Base-by-base conservation (phyloP, 2,113 vertebrate species). In the Climacteris rufus region DNA sequence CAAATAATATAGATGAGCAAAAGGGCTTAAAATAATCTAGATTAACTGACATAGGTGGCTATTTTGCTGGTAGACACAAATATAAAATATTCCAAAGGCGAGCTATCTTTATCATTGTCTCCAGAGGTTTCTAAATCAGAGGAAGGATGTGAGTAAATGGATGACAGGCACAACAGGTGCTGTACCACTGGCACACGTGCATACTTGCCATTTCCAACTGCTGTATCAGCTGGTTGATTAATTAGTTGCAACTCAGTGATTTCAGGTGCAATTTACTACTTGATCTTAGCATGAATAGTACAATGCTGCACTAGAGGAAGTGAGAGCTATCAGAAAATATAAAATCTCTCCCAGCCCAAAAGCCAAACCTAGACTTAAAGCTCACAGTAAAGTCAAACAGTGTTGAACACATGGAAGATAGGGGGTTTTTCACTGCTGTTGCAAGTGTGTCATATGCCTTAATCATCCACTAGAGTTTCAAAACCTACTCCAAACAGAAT, bases 91-190 rank as follows among this genome's bases (percentile, higher is more conserved):
- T 80, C 71, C 71, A 74, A 88, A 92, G 42, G 27, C 2, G 0
- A 74, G 47, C 60, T 92, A 59, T 78, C 56, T 93, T 94, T 83
- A 47, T 76, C 60, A 52, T 66, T 91, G 49, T 89, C 65, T 84
- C 80, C 83, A 37, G 64, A 78, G 80, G 49, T 81, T 86, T 78
- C 52, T 68, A 56, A 78, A 75, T 77, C 35, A 60, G 69, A 87
- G 86, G 60, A 96, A 95, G 87, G 93, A 91, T 49, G 20, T 94
- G 83, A 94, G 56, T 93, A 93, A 90, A 70, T n/a, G 49, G 78
- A 68, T 84, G 28, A 83, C 70, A 90, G 47, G 42, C 76, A 35
- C 21, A 74, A 39, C 54, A 77, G 63, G 71, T 80, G 57, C 10
- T 54, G 50, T 53, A 42, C 13, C 79, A 45, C 24, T 11, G 4